phyloP scores from a whole-genome alignment of 2,888 invertebrate genomes.

The Latheticus oryzae region DNA sequence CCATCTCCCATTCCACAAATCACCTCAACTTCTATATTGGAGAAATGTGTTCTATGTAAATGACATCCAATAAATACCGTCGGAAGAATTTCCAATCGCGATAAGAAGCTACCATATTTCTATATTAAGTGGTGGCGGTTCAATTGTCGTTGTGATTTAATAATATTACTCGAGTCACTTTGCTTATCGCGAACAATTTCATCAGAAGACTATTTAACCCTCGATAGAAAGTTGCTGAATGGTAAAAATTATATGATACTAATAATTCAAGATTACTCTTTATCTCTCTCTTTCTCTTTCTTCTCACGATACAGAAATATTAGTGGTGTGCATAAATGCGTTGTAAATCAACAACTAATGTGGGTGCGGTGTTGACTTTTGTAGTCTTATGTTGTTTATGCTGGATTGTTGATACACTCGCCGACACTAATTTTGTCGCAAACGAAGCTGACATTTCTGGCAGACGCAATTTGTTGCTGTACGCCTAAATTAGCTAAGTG shows the following conservation, averaged over 20 bases:
- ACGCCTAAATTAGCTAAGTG: constrained; percentile 14
- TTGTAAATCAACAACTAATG: constrained; percentile 18
- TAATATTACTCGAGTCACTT: constrained; percentile 51
- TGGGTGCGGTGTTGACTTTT: constrained; percentile 22
- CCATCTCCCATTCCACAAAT: constrained; percentile 20
- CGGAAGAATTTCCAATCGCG: constrained; percentile 53
- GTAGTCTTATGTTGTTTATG: constrained; percentile 5
- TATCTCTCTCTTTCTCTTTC: too few species aligned
- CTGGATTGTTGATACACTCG: constrained; percentile 7
- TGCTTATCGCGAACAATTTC: constrained; percentile 44
- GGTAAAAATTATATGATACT: constrained; percentile 3
- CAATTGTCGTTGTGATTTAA: constrained; percentile 51
- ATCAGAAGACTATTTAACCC: constrained; percentile 8
- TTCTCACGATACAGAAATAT: constrained; percentile 13
- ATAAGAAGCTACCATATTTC: constrained; percentile 49
- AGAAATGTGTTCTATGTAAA: constrained; percentile 63
- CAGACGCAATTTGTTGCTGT: constrained; percentile 10
- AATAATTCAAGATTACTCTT: too few species aligned
- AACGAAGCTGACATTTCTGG: constrained; percentile 11
- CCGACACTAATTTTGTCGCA: constrained; percentile 19
- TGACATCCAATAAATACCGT: constrained; percentile 59
- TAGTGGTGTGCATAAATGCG: constrained; percentile 16
- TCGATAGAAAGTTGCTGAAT: neutral
- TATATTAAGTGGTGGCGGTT: constrained; percentile 55
- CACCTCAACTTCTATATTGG: constrained; percentile 56